Evolutionary conservation across 1,140 invertebrate genomes (phyloP).

Genomic region (Maconellicoccus hirsutus): DNA sequence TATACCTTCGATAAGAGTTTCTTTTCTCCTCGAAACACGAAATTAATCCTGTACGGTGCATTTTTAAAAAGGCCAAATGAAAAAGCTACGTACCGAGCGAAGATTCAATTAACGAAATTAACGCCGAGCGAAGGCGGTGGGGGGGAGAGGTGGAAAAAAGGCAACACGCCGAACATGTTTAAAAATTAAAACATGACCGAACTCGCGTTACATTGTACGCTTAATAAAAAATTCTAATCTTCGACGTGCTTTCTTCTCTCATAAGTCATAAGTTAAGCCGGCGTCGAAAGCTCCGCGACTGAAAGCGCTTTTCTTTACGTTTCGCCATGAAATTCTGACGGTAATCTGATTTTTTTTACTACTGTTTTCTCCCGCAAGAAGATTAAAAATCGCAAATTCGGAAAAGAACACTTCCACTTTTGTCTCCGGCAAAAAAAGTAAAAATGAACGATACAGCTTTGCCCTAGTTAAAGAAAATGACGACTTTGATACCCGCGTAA

Average conservation of each 20-base stretch:
- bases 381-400: slow-evolving; percentile 9
- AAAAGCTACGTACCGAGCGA: no score
- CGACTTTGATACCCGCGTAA: slow-evolving; percentile 17
- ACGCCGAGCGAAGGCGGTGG: no score
- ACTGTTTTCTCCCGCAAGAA: no score
- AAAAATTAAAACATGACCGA: no score
- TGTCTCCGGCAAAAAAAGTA: slow-evolving; percentile 1
- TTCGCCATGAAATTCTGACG: not conserved
- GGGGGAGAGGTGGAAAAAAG: no score
- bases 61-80: no score
- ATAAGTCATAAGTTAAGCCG: slow-evolving; percentile 8
- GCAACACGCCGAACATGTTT: no score
- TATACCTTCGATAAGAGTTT: no score
- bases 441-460: slow-evolving; percentile 15
- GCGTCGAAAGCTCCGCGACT: not conserved
- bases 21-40: no score
- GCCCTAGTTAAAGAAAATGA: slow-evolving; percentile 18
- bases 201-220: no score
- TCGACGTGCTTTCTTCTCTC: not conserved
- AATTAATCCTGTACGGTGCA: no score
- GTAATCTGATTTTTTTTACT: not conserved
- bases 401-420: slow-evolving; percentile 5
- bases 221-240: slow-evolving; percentile 1
- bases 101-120: no score
- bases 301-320: not conserved